These are phyloP conservation scores for Euclidia mi DNA, from an alignment of 2,888 invertebrate genomes.

Conservation along the genomic window DNA sequence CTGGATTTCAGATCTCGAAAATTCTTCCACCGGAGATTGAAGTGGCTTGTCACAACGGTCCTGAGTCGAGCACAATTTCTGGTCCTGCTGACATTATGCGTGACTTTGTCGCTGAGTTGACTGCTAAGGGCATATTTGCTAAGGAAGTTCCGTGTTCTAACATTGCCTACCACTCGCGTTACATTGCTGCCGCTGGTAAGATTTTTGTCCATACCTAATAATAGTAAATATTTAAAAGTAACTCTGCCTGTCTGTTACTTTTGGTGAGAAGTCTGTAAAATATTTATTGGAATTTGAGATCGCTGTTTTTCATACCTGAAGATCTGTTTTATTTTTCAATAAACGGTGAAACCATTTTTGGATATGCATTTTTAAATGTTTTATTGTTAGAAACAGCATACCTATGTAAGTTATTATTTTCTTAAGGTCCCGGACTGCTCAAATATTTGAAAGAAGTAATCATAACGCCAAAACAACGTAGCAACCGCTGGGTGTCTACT, in stretches of 20 bases:
- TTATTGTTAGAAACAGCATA: too few relatives aligned
- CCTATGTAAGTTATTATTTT: too few relatives aligned
- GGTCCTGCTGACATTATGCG: constrained; percentile 92
- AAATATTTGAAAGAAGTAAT: constrained; percentile 91
- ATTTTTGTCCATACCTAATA: background rate
- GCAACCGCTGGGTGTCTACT: constrained; percentile 95
- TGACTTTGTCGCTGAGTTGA: constrained; percentile 87
- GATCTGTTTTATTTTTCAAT: too few relatives aligned
- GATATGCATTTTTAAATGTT: too few relatives aligned
- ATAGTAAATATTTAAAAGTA: constrained; percentile 4
- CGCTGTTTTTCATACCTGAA: too few relatives aligned
- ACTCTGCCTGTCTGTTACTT: too few relatives aligned
- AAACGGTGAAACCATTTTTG: too few relatives aligned
- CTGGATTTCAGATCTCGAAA: constrained; percentile 61
- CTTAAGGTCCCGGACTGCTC: constrained; percentile 79
- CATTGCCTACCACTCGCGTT: constrained; percentile 97
- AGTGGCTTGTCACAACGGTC: constrained; percentile 95
- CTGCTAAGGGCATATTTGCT: constrained; percentile 74
- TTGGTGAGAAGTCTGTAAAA: too few relatives aligned
- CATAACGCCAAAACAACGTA: constrained; percentile 91
- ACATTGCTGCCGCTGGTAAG: constrained; percentile 92
- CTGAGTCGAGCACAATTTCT: constrained; percentile 94
- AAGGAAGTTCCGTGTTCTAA: constrained; percentile 92
- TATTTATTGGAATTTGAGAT: too few relatives aligned
- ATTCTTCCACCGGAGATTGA: constrained; percentile 91